A percentile compares a stretch with the other conserved stretches of the same genome.
Conservation (phyloP, 1,140 invertebrate genomes). For the Lucilia cuprina region DNA sequence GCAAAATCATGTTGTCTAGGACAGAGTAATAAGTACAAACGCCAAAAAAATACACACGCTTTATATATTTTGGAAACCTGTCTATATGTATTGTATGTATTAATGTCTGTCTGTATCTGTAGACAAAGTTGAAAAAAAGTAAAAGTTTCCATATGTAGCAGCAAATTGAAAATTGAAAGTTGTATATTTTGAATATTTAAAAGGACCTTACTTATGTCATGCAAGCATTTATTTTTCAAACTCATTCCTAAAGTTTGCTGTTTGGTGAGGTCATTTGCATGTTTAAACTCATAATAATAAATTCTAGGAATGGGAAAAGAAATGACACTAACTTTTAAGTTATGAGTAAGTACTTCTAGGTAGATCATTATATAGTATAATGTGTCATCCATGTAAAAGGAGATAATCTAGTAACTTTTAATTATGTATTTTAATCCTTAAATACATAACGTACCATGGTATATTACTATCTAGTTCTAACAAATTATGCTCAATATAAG, state of each 20-base stretch:
- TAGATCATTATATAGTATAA: too few species aligned
- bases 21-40: background rate
- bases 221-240: background rate
- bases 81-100: too few species aligned
- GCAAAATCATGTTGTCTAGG: conserved; percentile 12
- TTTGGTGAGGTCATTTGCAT: background rate
- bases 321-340: background rate
- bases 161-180: background rate
- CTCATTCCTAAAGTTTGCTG: background rate
- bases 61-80: background rate
- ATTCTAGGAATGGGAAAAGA: background rate
- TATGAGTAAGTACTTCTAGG: too few species aligned
- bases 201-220: background rate
- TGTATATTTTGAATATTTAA: background rate
- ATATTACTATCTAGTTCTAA: too few species aligned
- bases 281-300: background rate
- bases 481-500: too few species aligned
- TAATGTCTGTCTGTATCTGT: too few species aligned
- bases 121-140: too few species aligned
- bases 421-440: too few species aligned
- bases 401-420: too few species aligned
- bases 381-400: too few species aligned
- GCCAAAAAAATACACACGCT: background rate
- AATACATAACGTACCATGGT: too few species aligned
- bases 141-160: background rate